Conservation (phyloP, 2,888 invertebrate genomes). For the Drymonia ruficornis region DNA sequence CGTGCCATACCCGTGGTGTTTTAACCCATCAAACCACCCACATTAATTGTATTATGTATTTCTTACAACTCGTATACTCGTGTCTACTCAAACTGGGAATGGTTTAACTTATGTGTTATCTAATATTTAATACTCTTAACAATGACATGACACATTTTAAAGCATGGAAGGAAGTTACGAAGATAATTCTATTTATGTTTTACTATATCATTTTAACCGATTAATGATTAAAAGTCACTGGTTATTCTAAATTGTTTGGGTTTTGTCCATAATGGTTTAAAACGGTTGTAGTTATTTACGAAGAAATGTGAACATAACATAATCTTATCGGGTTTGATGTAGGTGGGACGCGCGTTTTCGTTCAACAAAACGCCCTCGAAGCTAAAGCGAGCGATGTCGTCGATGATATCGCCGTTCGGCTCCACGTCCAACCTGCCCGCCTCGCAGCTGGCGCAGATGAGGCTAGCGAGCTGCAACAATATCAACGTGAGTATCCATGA, state of each 20-base stretch:
- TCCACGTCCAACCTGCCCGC: conserved; percentile 93
- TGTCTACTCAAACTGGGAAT: conserved; percentile 25
- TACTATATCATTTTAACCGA: not conserved
- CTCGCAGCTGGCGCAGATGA: conserved; percentile 93
- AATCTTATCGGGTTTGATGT: conserved; percentile 15
- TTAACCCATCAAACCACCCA: conserved; percentile 41
- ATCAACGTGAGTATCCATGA: conserved; percentile 88
- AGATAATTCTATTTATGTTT: conserved; percentile 7
- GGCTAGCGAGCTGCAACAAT: conserved; percentile 93
- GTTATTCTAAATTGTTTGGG: not conserved
- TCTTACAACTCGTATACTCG: conserved; percentile 20
- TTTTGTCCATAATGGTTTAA: not conserved
- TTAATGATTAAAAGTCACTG: not conserved
- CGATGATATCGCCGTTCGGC: conserved; percentile 96
- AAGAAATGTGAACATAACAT: not conserved
- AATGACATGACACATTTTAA: not conserved
- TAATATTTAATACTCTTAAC: conserved; percentile 3
- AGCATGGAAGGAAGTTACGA: conserved; percentile 6
- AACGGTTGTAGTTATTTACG: not conserved
- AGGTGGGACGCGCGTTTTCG: conserved; percentile 96
- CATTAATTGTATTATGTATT: conserved; percentile 27
- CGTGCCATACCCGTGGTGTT: conserved; percentile 67
- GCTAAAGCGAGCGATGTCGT: conserved; percentile 96
- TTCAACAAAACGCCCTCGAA: conserved; percentile 98
- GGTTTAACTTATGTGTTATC: conserved; percentile 13